Evolutionary conservation across 2,888 invertebrate species (phyloP), one percentile per base, ranked within the genome.

Genomic region (Drosophila mayaguana): DNA sequence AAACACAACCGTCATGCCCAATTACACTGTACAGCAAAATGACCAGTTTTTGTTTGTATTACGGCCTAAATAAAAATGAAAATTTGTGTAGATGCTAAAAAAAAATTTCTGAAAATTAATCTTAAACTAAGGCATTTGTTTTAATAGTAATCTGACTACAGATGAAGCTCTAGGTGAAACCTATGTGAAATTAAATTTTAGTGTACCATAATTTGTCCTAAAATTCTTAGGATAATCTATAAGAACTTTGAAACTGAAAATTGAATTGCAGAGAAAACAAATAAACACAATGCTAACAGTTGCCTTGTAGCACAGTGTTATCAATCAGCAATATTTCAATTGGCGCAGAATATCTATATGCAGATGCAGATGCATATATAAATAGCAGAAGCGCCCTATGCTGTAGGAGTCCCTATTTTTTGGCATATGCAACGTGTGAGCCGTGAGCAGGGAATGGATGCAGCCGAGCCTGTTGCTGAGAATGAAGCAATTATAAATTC

Each of bases 401-500:
- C 32, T 32, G 18, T 32, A 18, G 32, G 32, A 50, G 50, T 28
- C 40, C 28, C 18, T 16, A 14, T 25, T 16, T 64, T 79, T 75
- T 75, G 63, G 70, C 55, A 62, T 45, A 53, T 43, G 56, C 38
- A 64, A n/a, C 22, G 22, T 14, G 25, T 46, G 45, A 20, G 20
- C 11, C 1, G 16, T 25, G 22, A 3, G 46, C 67, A 43, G 34
- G 56, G 45, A 22, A 45, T 50, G 55, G 59, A 28, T n/a, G 43
- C 9, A 38, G 42, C 60, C 50, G 60, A 64, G 65, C 65, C 59
- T 50, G 71, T 57, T 60, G 42, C 59, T 62, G 78, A 59, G 63
- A 79, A 76, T 85, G 80, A 79, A 76, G 72, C 84, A 84, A 84
- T 89, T 89, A 89, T 76, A 79, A 84, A 84, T 89, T 89, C 88